These are phyloP conservation scores for Xestia sexstrigata DNA, from an alignment of 2,888 invertebrate species.

Conservation along the genomic window DNA sequence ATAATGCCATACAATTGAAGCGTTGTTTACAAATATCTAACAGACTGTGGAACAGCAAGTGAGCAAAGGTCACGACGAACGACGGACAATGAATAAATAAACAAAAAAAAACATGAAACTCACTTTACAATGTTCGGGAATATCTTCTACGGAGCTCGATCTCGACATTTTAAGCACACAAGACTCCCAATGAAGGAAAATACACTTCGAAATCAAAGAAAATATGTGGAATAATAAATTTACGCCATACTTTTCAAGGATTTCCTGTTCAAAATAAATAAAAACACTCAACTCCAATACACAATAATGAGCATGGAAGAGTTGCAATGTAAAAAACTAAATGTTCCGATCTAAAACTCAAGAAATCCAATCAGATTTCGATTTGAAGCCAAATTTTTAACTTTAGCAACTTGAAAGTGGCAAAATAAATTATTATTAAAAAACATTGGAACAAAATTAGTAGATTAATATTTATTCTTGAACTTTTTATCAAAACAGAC, in stretches of 20 bases:
- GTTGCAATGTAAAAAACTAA: conserved; percentile 31
- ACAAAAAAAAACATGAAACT: conserved; percentile 67
- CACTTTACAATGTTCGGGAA: conserved; percentile 86
- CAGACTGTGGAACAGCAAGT: conserved; percentile 25
- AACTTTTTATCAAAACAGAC: neutral
- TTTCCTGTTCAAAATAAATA: conserved; percentile 71
- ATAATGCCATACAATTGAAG: conserved; percentile 36
- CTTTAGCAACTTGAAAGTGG: neutral
- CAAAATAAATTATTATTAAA: neutral
- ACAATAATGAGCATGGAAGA: conserved; percentile 34
- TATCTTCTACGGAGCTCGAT: conserved; percentile 85
- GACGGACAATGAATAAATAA: conserved; percentile 70
- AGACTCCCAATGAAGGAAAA: conserved; percentile 28
- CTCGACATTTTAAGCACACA: conserved; percentile 77
- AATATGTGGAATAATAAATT: conserved; percentile 53
- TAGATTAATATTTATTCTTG: neutral
- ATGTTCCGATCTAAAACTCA: neutral
- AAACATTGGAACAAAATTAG: neutral
- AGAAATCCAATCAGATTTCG: neutral
- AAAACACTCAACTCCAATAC: conserved; percentile 61
- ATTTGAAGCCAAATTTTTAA: neutral
- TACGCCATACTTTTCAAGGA: conserved; percentile 74
- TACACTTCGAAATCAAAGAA: conserved; percentile 38
- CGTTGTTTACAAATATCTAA: conserved; percentile 63
- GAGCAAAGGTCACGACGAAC: conserved; percentile 73